phyloP scores from a whole-genome alignment of 2,797 vertebrate genomes.

The Melanotaenia parkinsoni region DNA sequence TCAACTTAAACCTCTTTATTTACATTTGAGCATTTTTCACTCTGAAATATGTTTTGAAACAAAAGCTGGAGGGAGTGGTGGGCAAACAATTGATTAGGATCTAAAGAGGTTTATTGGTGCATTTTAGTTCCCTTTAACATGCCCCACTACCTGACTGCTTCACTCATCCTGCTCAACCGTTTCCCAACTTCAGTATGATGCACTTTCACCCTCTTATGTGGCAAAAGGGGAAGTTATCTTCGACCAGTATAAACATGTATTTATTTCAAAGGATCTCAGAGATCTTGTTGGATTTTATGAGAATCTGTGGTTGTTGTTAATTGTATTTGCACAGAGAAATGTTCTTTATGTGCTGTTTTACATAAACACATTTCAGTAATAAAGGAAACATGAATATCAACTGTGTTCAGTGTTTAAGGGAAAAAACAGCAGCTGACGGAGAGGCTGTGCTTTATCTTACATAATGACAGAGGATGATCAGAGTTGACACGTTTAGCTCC shows the following conservation, averaged over 20 bases:
- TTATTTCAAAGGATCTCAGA: constrained; percentile 72
- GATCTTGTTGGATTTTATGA: constrained; percentile 67
- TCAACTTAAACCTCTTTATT: not conserved
- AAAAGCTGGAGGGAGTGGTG: not conserved
- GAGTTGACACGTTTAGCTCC: constrained; percentile 31
- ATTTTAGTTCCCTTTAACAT: not conserved
- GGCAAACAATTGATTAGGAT: not conserved
- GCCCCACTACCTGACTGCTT: constrained; percentile 28
- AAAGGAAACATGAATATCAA: constrained; percentile 71
- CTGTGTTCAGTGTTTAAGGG: constrained; percentile 1
- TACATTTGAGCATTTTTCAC: not conserved
- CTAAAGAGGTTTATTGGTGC: not conserved
- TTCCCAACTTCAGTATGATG: constrained; percentile 52
- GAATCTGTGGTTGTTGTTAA: constrained; percentile 75
- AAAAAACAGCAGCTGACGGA: constrained; percentile 16
- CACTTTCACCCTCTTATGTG: constrained; percentile 77
- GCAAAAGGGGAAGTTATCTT: constrained; percentile 55
- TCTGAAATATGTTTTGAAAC: constrained; percentile 11
- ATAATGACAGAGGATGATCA: constrained; percentile 40
- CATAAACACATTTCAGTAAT: constrained; percentile 82
- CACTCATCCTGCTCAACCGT: constrained; percentile 49
- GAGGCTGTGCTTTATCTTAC: constrained; percentile 23
- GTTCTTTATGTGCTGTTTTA: constrained; percentile 78
- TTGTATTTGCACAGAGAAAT: constrained; percentile 82
- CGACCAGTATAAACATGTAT: constrained; percentile 63